Evolutionary conservation across 2,113 vertebrate species (phyloP).

Genomic region (Microtus richardsoni): DNA sequence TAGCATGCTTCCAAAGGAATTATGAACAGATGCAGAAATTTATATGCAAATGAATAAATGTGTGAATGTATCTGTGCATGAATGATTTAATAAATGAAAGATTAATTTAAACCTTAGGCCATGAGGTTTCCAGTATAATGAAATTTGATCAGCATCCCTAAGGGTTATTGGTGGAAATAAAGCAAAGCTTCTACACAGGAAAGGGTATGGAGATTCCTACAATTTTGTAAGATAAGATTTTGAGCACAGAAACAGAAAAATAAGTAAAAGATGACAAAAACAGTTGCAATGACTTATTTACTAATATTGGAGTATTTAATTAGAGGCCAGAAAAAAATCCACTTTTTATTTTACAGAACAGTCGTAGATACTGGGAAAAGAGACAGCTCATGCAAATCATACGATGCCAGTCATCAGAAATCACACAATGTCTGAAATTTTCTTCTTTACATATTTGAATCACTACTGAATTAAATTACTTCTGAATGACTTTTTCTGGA

Average conservation of each 20-base stretch:
- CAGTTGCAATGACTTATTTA: background rate
- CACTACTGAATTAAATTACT: background rate
- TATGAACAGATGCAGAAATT: background rate
- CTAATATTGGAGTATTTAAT: background rate
- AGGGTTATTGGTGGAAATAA: background rate
- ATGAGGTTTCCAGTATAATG: background rate
- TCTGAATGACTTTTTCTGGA: background rate
- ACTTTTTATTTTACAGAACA: background rate
- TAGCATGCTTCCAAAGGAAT: background rate
- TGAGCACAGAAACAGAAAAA: background rate
- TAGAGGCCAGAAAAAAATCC: background rate
- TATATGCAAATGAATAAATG: conserved; percentile 49
- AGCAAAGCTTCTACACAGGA: background rate
- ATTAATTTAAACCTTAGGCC: conserved; percentile 44
- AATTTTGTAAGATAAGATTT: background rate
- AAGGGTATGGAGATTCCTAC: background rate
- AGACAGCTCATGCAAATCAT: background rate
- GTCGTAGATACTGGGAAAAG: background rate
- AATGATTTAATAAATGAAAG: conserved; percentile 44
- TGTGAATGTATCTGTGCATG: background rate
- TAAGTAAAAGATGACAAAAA: background rate
- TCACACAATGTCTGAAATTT: background rate
- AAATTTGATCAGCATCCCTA: background rate
- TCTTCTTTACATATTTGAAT: background rate
- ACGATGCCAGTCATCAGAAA: background rate